phyloP scores from a whole-genome alignment of 2,113 vertebrate genomes.

The Ailurus styani region DNA sequence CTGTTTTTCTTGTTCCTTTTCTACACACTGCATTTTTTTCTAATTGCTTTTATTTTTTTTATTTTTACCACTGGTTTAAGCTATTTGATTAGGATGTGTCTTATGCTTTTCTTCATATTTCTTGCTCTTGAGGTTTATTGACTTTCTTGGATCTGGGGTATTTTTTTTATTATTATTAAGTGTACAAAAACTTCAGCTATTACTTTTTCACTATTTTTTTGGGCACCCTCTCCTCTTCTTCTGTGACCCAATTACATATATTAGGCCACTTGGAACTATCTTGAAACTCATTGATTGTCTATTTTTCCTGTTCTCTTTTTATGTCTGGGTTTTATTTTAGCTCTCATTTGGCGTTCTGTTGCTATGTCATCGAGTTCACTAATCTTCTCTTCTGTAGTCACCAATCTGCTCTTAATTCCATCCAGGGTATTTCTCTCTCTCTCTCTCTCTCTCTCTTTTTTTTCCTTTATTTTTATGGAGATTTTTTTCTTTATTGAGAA shows the following conservation, averaged over 20 bases:
- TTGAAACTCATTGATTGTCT: background rate
- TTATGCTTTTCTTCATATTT: background rate
- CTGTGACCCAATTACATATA: background rate
- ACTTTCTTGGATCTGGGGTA: background rate
- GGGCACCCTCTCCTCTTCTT: background rate
- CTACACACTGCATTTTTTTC: background rate
- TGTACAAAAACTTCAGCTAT: background rate
- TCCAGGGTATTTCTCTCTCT: no score
- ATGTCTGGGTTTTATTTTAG: background rate
- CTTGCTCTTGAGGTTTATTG: background rate
- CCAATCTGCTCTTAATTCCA: background rate
- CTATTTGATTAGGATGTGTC: background rate
- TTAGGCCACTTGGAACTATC: background rate
- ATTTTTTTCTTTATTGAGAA: constrained; percentile 83
- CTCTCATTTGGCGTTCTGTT: background rate
- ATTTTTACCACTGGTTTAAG: background rate
- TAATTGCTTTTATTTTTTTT: background rate
- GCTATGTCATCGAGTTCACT: background rate
- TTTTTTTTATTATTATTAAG: background rate
- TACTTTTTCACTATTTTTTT: background rate
- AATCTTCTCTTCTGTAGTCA: background rate
- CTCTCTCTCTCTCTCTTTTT: background rate
- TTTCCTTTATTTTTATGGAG: background rate
- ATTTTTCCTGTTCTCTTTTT: background rate
- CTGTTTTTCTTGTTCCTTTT: background rate